Evolutionary conservation across 1,140 invertebrate genomes (phyloP), one percentile per base, ranked within the genome.

Genomic region (Heliconius himera): DNA sequence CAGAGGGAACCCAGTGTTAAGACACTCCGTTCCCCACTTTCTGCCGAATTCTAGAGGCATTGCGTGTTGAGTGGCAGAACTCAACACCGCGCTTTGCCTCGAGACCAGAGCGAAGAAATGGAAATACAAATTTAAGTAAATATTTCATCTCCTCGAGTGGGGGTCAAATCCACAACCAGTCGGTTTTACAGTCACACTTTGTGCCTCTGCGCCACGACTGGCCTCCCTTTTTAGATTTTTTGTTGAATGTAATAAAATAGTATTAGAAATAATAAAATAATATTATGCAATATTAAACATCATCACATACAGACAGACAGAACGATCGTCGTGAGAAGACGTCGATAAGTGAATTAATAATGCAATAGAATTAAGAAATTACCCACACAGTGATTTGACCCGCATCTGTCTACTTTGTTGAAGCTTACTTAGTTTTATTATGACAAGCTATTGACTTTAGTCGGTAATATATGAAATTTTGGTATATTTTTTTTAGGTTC

Each of bases 331-430:
- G 60, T 66, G 60, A 66, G 60, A 66, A 66, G 22, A 66, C 11
- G 60, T 66, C 60, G 60, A 66, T 66, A 66, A 4, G 9, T 66
- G 4, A 66, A 66, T 66, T 66, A 29, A 29, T 66, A 66, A 66
- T 66, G 60, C 22, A 66, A 66, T 66, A 66, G 60, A 66, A 26
- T 66, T 26, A 66, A 29, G 22, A 66, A 66, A 66, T 66, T 66
- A 66, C 22, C 26, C 60, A 26, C 22, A 66, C 60, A 66, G 26
- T 66, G 60, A 22, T 66, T 66, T 66, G 60, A 66, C 60, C 60
- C 11, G 60, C 60, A 66, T 66, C 9, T 66, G 60, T 66, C 60
- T 66, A 66, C 60, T 29, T 66, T 66, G 60, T 66, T 26, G 26
- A 11, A 66, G 11, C 11, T 46, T 16, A 26, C 26, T 66, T 66